Evolutionary conservation across 1,140 invertebrate genomes (phyloP).

Genomic region (Cotesia typhae): DNA sequence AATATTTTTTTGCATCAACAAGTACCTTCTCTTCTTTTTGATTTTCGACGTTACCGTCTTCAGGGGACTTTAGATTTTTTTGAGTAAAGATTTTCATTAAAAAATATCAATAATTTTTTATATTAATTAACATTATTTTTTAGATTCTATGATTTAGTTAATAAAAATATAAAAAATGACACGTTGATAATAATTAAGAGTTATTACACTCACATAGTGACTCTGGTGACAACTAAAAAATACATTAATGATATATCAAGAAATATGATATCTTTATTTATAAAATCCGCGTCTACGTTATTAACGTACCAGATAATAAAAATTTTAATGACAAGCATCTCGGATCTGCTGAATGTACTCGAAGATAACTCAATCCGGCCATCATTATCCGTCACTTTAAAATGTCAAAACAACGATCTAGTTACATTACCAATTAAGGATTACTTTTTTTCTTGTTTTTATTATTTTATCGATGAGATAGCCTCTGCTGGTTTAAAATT

Average conservation of each 20-base stretch:
- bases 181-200: slow-evolving; percentile 52
- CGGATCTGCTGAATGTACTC: slow-evolving; percentile 65
- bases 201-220: slow-evolving; percentile 61
- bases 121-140: slow-evolving; percentile 50
- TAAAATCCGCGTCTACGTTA: slow-evolving; percentile 59
- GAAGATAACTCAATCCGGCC: slow-evolving; percentile 60
- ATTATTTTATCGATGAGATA: slow-evolving; percentile 58
- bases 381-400: slow-evolving; percentile 60
- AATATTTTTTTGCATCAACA: slow-evolving; percentile 69
- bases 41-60: slow-evolving; percentile 65
- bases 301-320: slow-evolving; percentile 67
- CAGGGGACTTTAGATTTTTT: slow-evolving; percentile 46
- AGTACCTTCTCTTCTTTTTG: slow-evolving; percentile 68
- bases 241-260: slow-evolving; percentile 52
- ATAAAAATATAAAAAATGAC: slow-evolving; percentile 60
- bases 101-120: slow-evolving; percentile 41
- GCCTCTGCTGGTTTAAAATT: slow-evolving; percentile 58
- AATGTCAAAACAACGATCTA: slow-evolving; percentile 55
- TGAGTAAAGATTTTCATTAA: slow-evolving; percentile 43
- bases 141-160: slow-evolving; percentile 55
- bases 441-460: slow-evolving; percentile 56
- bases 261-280: slow-evolving; percentile 42
- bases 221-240: slow-evolving; percentile 51
- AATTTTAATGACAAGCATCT: slow-evolving; percentile 65
- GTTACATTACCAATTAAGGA: slow-evolving; percentile 57